Evolutionary conservation across 2,888 invertebrate genomes (phyloP).

Genomic region (Microchrysa polita): DNA sequence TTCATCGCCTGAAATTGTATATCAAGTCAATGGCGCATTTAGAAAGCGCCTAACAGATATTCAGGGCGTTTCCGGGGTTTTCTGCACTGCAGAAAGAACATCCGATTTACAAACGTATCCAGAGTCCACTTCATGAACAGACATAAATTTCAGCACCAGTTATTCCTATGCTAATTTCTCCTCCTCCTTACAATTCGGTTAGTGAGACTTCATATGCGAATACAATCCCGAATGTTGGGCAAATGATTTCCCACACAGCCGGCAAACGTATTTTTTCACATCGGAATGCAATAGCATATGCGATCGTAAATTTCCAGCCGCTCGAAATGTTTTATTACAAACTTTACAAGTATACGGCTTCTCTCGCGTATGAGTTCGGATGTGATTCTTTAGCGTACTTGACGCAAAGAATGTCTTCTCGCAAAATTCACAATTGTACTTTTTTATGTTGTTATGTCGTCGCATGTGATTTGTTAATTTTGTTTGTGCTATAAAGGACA

Average conservation of each 20-base stretch:
- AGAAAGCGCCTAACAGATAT: too few relatives aligned
- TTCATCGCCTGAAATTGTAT: too few relatives aligned
- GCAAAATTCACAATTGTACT: conserved; percentile 56
- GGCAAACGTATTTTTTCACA: conserved; percentile 51
- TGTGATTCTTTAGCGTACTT: conserved; percentile 57
- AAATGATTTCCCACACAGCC: conserved; percentile 51
- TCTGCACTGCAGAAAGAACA: too few relatives aligned
- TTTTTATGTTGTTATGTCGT: conserved; percentile 52
- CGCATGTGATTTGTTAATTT: conserved; percentile 51
- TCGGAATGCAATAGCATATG: conserved; percentile 51
- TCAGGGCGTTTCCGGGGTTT: too few relatives aligned
- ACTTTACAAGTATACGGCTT: conserved; percentile 53
- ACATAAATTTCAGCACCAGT: too few relatives aligned
- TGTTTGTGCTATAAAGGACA: conserved; percentile 45
- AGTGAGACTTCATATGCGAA: conserved; percentile 23
- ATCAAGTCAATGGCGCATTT: too few relatives aligned
- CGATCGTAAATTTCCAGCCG: conserved; percentile 49
- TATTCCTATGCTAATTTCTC: too few relatives aligned
- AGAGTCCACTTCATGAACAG: too few relatives aligned
- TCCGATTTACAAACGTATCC: too few relatives aligned
- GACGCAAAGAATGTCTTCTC: conserved; percentile 57
- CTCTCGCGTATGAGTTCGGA: conserved; percentile 57
- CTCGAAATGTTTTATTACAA: conserved; percentile 52
- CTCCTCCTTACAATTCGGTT: too few relatives aligned
- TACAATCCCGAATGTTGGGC: conserved; percentile 46